Conservation (phyloP, 2,888 invertebrate genomes). For the Patella ulyssiponensis region DNA sequence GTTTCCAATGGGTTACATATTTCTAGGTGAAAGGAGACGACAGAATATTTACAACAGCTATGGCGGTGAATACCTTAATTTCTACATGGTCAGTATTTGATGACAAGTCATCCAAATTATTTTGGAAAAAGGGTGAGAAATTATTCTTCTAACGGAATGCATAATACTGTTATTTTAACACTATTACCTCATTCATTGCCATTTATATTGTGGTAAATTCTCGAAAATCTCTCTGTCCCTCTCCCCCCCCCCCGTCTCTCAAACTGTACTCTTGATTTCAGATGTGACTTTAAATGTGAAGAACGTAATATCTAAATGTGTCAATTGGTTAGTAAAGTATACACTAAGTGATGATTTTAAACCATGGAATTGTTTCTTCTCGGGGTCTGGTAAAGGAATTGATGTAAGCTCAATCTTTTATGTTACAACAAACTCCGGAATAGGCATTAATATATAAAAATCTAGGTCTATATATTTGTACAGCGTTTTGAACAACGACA, state of each 20-base stretch:
- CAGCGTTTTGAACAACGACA: no score
- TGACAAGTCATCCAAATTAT: slow-evolving; percentile 37
- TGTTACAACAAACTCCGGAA: no score
- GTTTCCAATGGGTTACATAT: neutral
- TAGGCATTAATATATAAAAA: no score
- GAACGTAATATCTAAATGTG: slow-evolving; percentile 15
- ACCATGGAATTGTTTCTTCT: slow-evolving; percentile 49
- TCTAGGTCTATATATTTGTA: no score
- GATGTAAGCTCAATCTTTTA: slow-evolving; percentile 27
- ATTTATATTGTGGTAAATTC: no score
- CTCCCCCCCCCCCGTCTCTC: neutral
- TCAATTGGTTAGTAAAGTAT: slow-evolving; percentile 21
- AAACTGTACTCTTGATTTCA: slow-evolving; percentile 8
- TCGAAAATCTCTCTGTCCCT: neutral
- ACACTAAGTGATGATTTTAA: slow-evolving; percentile 34
- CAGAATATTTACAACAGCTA: slow-evolving; percentile 60
- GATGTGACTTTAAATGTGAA: slow-evolving; percentile 23
- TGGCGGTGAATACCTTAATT: slow-evolving; percentile 59
- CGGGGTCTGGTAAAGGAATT: slow-evolving; percentile 39
- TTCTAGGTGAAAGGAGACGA: slow-evolving; percentile 55
- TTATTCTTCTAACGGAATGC: neutral
- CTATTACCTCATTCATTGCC: no score
- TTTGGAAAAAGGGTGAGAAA: slow-evolving; percentile 47
- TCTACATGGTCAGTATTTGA: slow-evolving; percentile 58
- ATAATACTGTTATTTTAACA: no score